Percentiles rank a stretch among this genome's conserved stretches.
These are phyloP conservation scores for Rhinoptilus africanus DNA, from an alignment of 2,113 vertebrate genomes.

Conservation along the genomic window DNA sequence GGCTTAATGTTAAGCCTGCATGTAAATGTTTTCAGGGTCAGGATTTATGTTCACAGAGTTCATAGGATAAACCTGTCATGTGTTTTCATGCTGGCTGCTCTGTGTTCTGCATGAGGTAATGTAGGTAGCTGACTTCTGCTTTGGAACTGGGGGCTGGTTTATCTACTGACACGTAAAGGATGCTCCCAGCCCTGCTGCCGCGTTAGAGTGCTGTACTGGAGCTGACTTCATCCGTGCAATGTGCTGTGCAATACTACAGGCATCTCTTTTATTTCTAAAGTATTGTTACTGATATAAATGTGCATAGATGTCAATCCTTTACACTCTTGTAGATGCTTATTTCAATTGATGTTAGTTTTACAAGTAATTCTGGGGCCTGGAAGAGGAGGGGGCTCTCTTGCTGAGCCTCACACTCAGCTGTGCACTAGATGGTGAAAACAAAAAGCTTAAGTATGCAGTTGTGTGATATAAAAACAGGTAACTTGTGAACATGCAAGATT, in stretches of 20 bases:
- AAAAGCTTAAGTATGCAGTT: not conserved
- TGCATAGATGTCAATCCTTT: not conserved
- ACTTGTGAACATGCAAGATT: not conserved
- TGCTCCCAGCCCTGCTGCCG: not conserved
- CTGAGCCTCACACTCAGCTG: not conserved
- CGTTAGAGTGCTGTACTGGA: not conserved
- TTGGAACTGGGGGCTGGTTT: not conserved
- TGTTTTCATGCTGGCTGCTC: not conserved
- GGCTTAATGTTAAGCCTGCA: slow-evolving; percentile 6
- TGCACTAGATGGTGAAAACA: not conserved
- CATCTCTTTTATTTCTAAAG: not conserved
- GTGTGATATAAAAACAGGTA: not conserved
- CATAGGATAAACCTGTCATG: not conserved
- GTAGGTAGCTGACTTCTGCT: not conserved
- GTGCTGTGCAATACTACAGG: not conserved
- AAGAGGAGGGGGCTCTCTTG: not conserved
- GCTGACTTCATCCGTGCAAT: not conserved
- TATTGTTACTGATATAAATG: not conserved
- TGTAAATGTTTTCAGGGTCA: slow-evolving; percentile 19
- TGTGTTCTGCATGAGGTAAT: not conserved
- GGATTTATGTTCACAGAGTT: not conserved
- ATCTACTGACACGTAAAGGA: fast-evolving
- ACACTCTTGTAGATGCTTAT: not conserved
- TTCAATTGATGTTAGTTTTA: not conserved
- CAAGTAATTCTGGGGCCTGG: not conserved